Evolutionary conservation across 1,140 invertebrate genomes (phyloP).

Genomic region (Apis mellifera): Amel_HAv3.1 CM009934.2:7345501-7346000

Average conservation of each 20-base stretch:
- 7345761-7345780: constrained; percentile 9
- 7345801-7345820: background rate
- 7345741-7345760: background rate
- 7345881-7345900: constrained; percentile 14
- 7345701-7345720: background rate
- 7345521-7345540: no score
- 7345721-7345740: background rate
- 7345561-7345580: no score
- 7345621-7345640: no score
- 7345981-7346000: no score
- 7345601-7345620: no score
- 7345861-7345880: background rate
- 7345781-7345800: background rate
- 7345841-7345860: background rate
- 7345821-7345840: background rate
- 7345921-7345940: background rate
- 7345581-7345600: no score
- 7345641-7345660: background rate
- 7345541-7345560: no score
- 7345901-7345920: background rate
- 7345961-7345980: no score
- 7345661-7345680: no score
- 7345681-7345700: background rate
- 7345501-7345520: no score
- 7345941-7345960: no score